These are phyloP conservation scores for Stegodyphus dumicola DNA, from an alignment of 1,140 invertebrate species.

Conservation along the genomic window DNA sequence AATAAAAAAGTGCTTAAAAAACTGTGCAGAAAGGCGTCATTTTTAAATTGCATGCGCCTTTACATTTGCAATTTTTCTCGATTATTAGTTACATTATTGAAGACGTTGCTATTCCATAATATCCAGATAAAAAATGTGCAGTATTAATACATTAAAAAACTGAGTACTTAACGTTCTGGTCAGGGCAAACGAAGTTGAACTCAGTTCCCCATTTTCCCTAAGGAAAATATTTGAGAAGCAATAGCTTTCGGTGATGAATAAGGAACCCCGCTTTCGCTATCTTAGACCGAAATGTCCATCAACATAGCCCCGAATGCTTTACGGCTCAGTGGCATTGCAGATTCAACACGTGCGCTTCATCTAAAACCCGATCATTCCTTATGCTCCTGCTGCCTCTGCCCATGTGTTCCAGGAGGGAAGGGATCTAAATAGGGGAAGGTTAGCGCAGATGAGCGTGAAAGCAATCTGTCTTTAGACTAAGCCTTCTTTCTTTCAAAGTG, in stretches of 20 bases:
- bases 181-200: not conserved
- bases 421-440: not conserved
- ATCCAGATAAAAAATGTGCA: too few relatives aligned
- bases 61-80: too few relatives aligned
- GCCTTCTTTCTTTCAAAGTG: slow-evolving; percentile 32
- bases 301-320: slow-evolving; percentile 37
- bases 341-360: slow-evolving; percentile 35
- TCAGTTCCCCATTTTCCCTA: not conserved
- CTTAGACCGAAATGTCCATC: slow-evolving; percentile 11
- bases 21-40: not conserved
- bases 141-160: too few relatives aligned
- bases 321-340: slow-evolving; percentile 10
- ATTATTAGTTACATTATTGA: too few relatives aligned
- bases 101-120: too few relatives aligned
- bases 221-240: slow-evolving; percentile 31
- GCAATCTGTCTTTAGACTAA: slow-evolving; percentile 29
- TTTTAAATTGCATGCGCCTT: not conserved
- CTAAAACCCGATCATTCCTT: slow-evolving; percentile 12
- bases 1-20: too few relatives aligned
- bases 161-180: too few relatives aligned
- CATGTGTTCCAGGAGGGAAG: slow-evolving; percentile 15
- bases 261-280: not conserved
- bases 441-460: slow-evolving; percentile 9
- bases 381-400: not conserved
- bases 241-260: slow-evolving; percentile 27